These are phyloP conservation scores for Callithrix jacchus DNA, from an alignment of 2,113 vertebrate genomes.

Conservation along the genomic window DNA sequence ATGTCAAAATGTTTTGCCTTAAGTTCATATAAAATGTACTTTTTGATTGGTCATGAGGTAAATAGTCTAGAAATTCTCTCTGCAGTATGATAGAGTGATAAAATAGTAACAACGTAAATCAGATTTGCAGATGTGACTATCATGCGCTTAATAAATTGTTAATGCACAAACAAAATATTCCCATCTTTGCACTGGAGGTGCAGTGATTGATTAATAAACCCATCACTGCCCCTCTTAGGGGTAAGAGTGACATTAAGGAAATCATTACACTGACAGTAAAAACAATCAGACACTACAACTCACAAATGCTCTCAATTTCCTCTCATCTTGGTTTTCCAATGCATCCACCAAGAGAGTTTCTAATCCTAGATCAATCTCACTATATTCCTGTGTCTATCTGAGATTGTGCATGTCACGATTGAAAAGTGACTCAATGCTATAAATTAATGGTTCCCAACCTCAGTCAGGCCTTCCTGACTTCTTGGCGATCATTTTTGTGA, in stretches of 20 bases:
- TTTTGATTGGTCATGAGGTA: neutral
- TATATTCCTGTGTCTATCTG: neutral
- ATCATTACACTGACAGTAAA: neutral
- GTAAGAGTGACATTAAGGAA: neutral
- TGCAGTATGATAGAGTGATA: neutral
- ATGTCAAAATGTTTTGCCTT: neutral
- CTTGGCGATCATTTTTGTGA: neutral
- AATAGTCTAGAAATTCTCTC: neutral
- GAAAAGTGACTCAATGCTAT: neutral
- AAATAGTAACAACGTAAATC: neutral
- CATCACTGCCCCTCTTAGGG: too few species aligned
- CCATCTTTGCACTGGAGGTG: neutral
- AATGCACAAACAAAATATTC: neutral
- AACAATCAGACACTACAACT: neutral
- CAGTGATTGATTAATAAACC: neutral
- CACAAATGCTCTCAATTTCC: neutral
- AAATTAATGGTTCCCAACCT: neutral
- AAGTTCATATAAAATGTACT: neutral
- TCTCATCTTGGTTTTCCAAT: neutral
- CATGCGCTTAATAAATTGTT: neutral
- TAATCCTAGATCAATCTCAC: neutral
- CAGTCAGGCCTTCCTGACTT: neutral
- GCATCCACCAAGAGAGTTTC: neutral
- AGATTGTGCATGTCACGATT: neutral
- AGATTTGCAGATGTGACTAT: neutral